A percentile compares a stretch with the other conserved stretches of the same genome.
Conservation (phyloP, 2,113 vertebrate genomes). For the Hippocampus abdominalis region DNA sequence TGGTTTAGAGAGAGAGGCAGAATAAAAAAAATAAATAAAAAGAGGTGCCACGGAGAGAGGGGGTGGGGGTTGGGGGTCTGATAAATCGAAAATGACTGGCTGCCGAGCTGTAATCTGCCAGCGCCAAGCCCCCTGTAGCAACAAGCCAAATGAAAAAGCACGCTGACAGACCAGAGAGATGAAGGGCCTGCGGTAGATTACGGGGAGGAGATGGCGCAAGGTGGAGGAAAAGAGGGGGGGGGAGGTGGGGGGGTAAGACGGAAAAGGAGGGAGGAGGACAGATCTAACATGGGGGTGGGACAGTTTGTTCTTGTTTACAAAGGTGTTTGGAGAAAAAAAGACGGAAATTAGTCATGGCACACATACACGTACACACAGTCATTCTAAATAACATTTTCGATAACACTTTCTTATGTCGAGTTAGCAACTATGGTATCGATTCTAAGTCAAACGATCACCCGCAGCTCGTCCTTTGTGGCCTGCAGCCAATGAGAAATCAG, state of each 20-base stretch:
- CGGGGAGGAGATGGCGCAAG: constrained; percentile 41
- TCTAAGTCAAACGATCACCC: too few relatives aligned
- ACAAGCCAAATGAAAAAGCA: constrained; percentile 73
- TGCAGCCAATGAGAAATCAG: too few relatives aligned
- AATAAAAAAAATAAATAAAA: constrained; percentile 44
- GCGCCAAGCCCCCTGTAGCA: constrained; percentile 76
- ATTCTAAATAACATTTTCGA: neutral
- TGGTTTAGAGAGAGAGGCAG: constrained; percentile 47
- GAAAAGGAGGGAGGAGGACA: neutral
- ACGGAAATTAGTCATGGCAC: neutral
- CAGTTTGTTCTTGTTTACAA: constrained; percentile 15
- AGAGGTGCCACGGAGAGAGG: constrained; percentile 55
- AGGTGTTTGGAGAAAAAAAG: constrained; percentile 1
- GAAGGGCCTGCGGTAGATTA: constrained; percentile 73
- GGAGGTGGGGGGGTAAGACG: neutral
- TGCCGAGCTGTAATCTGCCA: constrained; percentile 83
- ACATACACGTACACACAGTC: neutral
- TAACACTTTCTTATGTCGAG: too few relatives aligned
- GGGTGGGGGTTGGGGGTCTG: constrained; percentile 57
- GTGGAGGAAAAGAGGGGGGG: constrained; percentile 6
- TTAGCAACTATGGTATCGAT: too few relatives aligned
- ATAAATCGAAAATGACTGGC: constrained; percentile 87
- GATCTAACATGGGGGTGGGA: constrained; percentile 18
- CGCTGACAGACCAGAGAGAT: constrained; percentile 75
- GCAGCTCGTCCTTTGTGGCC: too few relatives aligned